Conservation (phyloP, 1,140 invertebrate species). For the Euschistus heros region DNA sequence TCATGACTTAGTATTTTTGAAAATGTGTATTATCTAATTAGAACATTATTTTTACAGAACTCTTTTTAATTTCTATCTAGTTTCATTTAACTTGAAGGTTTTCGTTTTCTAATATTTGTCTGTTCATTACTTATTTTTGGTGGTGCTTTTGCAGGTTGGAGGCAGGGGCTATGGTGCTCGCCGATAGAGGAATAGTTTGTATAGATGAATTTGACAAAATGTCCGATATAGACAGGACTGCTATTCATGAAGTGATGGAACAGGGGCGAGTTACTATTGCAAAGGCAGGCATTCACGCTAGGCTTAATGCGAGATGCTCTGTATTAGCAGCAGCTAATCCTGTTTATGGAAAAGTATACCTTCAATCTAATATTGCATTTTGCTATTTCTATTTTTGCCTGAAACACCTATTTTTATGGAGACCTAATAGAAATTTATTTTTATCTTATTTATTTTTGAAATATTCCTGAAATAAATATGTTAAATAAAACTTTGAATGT, state of each 20-base stretch:
- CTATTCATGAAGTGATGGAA: slow-evolving; percentile 98
- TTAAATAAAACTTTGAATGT: no score
- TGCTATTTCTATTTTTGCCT: background rate
- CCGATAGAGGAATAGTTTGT: slow-evolving; percentile 94
- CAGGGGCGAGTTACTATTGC: slow-evolving; percentile 93
- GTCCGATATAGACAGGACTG: slow-evolving; percentile 98
- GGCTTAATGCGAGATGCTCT: slow-evolving; percentile 94
- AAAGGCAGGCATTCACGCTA: slow-evolving; percentile 97
- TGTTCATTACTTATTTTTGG: background rate
- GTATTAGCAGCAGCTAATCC: slow-evolving; percentile 98
- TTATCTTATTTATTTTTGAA: background rate
- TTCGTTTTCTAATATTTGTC: no score
- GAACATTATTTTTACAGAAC: no score
- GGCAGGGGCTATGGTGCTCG: slow-evolving; percentile 98
- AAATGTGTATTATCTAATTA: no score
- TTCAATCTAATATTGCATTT: background rate
- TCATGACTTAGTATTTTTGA: no score
- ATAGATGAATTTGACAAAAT: slow-evolving; percentile 99
- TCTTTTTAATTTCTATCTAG: no score
- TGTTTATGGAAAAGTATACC: slow-evolving; percentile 85
- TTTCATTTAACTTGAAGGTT: no score
- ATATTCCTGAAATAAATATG: no score
- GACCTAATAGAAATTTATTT: background rate
- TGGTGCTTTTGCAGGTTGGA: slow-evolving; percentile 53
- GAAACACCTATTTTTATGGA: background rate